Percentiles rank a stretch among this genome's conserved stretches.
Evolutionary conservation across 53 echinoderm and acorn worm genomes (phyloP).

Genomic region (Zoroaster sp.): DNA sequence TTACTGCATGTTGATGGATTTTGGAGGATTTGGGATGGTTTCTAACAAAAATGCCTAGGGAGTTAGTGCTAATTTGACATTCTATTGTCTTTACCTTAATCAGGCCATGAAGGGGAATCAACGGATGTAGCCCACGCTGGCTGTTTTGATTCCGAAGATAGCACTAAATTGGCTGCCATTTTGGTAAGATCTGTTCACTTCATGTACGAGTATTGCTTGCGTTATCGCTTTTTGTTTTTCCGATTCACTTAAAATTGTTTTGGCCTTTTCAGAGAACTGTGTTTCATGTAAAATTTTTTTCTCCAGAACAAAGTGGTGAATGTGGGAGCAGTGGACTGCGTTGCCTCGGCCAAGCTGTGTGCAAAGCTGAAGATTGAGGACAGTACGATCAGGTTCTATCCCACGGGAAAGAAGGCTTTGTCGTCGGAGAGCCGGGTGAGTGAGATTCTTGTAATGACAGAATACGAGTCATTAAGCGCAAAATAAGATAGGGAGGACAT

Average conservation of each 20-base stretch:
- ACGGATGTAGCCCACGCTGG: slow-evolving; percentile 59
- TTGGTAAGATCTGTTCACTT: slow-evolving; percentile 91
- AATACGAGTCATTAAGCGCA: too few species aligned
- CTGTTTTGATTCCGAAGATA: slow-evolving; percentile 84
- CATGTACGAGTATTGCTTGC: too few species aligned
- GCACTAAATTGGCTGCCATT: slow-evolving; percentile 86
- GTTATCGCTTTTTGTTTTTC: too few species aligned
- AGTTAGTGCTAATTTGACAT: too few species aligned
- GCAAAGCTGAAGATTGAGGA: slow-evolving; percentile 82
- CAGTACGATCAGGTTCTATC: slow-evolving; percentile 82
- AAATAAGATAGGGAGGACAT: too few species aligned
- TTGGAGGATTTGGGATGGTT: too few species aligned
- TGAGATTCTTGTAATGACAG: too few species aligned
- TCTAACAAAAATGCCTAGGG: too few species aligned
- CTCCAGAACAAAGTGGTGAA: slow-evolving; percentile 89
- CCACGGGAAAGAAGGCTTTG: slow-evolving; percentile 60
- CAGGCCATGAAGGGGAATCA: slow-evolving; percentile 31
- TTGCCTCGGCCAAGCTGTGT: slow-evolving; percentile 82
- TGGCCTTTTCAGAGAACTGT: too few species aligned
- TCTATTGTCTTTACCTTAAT: not conserved
- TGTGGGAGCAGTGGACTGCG: slow-evolving; percentile 82
- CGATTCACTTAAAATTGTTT: too few species aligned
- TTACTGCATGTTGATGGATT: too few species aligned
- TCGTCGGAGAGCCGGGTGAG: slow-evolving; percentile 58
- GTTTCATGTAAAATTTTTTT: too few species aligned